Conservation (phyloP, 92 coral and sea anemone species). For the Bergia puertoricense region DNA sequence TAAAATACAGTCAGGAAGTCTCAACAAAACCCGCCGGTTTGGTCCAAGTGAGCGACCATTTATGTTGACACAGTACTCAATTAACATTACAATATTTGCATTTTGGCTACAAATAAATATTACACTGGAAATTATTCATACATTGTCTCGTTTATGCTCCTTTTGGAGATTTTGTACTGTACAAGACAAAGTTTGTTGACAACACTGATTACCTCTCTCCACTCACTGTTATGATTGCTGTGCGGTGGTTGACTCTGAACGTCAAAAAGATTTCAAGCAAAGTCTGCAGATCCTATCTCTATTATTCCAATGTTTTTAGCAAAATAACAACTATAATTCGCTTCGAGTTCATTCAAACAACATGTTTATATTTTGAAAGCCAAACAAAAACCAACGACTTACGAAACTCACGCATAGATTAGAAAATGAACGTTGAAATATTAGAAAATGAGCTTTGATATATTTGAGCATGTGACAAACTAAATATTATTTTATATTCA, state of each 20-base stretch:
- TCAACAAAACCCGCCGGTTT: neutral
- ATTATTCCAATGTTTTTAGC: neutral
- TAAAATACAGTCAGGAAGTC: neutral
- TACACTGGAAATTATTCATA: slow-evolving; percentile 55
- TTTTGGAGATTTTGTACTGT: neutral
- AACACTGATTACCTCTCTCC: neutral
- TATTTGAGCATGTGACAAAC: neutral
- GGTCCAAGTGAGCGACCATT: neutral
- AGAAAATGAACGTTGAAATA: neutral
- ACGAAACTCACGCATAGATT: neutral
- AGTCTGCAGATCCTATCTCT: slow-evolving; percentile 7
- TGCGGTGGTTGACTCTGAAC: neutral
- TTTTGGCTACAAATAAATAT: slow-evolving; percentile 67
- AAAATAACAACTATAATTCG: neutral
- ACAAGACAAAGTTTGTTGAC: neutral
- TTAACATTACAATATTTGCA: slow-evolving; percentile 65
- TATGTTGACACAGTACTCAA: slow-evolving; percentile 33
- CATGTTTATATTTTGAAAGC: neutral
- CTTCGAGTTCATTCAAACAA: slow-evolving; percentile 4
- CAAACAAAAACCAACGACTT: slow-evolving; percentile 4
- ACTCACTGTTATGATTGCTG: neutral
- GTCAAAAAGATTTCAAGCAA: neutral
- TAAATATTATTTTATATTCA: neutral
- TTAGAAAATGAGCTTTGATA: neutral
- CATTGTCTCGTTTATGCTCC: slow-evolving; percentile 34